These are phyloP conservation scores for Porphyrio hochstetteri DNA, from an alignment of 2,113 vertebrate species.

Conservation along the genomic window DNA sequence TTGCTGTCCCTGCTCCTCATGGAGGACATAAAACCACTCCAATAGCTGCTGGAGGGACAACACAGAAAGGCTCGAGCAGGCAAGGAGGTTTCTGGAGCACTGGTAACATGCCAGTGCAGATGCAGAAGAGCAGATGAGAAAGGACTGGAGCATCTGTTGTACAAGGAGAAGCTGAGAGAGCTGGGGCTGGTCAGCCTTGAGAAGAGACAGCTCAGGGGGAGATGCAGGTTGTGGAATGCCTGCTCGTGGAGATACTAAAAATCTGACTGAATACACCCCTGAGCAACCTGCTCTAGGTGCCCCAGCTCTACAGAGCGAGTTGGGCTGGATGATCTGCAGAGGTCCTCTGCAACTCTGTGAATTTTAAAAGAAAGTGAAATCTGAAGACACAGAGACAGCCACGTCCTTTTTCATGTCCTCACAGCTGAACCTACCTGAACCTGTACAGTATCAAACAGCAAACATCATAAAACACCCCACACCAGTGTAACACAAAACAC, in stretches of 20 bases:
- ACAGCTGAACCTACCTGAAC: background rate
- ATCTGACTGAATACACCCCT: background rate
- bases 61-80: background rate
- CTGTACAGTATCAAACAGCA: background rate
- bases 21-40: background rate
- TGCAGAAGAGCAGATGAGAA: background rate
- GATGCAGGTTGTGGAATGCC: background rate
- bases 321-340: background rate
- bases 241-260: background rate
- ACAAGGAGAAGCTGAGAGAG: background rate
- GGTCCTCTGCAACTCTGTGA: background rate
- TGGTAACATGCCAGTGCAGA: background rate
- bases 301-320: background rate
- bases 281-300: background rate
- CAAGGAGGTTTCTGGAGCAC: background rate
- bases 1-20: background rate
- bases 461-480: background rate
- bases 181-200: background rate
- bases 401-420: background rate
- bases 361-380: background rate
- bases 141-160: rapidly evolving
- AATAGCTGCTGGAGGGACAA: background rate
- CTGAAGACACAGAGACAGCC: background rate
- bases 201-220: background rate
- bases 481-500: background rate